Evolutionary conservation across 2,888 invertebrate genomes (phyloP).

Genomic region (Calameuta filiformis): DNA sequence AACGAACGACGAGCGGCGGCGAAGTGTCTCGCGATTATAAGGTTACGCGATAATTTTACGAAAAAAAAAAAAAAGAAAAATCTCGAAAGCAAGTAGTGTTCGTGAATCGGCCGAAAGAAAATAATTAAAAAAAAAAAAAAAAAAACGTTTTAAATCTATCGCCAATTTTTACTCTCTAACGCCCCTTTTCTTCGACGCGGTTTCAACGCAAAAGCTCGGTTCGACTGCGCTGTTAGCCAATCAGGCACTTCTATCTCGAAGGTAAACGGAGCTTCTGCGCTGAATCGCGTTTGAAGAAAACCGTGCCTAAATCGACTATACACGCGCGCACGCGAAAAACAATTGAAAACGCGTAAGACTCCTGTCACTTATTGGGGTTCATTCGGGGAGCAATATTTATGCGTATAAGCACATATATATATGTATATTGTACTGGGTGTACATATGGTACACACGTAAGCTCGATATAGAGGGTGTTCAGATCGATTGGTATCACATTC

Average conservation of each 20-base stretch:
- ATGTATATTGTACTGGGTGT: no score
- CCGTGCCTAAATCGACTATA: no score
- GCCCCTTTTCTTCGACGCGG: no score
- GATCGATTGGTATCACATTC: neutral
- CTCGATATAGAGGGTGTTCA: neutral
- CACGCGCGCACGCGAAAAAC: no score
- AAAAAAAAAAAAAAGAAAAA: conserved; percentile 5
- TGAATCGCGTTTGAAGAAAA: no score
- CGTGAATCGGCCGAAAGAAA: conserved; percentile 54
- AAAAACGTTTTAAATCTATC: neutral
- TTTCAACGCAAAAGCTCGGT: no score
- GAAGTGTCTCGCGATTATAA: neutral
- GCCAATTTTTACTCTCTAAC: neutral
- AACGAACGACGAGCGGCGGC: neutral
- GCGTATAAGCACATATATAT: no score
- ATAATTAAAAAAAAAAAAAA: conserved; percentile 22
- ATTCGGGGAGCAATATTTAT: neutral
- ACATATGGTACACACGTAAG: neutral
- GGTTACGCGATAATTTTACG: neutral
- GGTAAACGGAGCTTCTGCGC: no score
- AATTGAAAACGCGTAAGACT: no score
- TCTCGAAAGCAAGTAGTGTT: conserved; percentile 53
- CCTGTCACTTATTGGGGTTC: no score
- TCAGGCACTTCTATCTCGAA: no score
- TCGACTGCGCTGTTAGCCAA: no score